These are phyloP conservation scores for Austrolebias charrua DNA, from an alignment of 2,797 vertebrate genomes.

Conservation along the genomic window DNA sequence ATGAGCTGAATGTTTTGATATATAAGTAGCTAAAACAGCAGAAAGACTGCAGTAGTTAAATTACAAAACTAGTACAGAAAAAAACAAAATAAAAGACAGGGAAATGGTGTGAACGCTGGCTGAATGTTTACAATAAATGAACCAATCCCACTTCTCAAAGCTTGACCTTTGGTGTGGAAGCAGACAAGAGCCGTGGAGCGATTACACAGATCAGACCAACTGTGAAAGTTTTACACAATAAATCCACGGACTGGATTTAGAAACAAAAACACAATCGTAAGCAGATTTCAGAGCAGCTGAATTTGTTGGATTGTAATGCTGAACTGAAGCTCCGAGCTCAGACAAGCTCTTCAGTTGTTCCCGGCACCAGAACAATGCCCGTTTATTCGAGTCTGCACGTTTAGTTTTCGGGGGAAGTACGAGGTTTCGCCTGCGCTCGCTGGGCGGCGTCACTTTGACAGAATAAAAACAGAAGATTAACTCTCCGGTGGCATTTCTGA, in stretches of 20 bases:
- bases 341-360: conserved; percentile 20
- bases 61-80: too few species aligned
- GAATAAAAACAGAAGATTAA: conserved; percentile 57
- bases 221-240: conserved; percentile 3
- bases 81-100: too few species aligned
- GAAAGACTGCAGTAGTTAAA: too few species aligned
- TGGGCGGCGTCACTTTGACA: conserved; percentile 56
- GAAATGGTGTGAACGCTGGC: too few species aligned
- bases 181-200: too few species aligned
- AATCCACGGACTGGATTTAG: not conserved
- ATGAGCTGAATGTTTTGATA: too few species aligned
- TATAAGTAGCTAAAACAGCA: too few species aligned
- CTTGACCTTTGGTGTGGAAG: too few species aligned
- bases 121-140: too few species aligned
- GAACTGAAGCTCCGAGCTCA: conserved; percentile 12
- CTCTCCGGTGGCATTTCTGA: conserved; percentile 52
- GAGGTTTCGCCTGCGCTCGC: conserved; percentile 61
- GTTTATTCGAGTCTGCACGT: conserved; percentile 28
- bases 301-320: conserved; percentile 9
- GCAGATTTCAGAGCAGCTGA: conserved; percentile 26
- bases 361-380: conserved; percentile 44
- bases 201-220: conserved; percentile 9
- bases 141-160: too few species aligned
- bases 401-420: conserved; percentile 54
- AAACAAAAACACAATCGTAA: conserved; percentile 24